phyloP scores from a whole-genome alignment of 1,140 invertebrate species.

The Venturia canescens region DNA sequence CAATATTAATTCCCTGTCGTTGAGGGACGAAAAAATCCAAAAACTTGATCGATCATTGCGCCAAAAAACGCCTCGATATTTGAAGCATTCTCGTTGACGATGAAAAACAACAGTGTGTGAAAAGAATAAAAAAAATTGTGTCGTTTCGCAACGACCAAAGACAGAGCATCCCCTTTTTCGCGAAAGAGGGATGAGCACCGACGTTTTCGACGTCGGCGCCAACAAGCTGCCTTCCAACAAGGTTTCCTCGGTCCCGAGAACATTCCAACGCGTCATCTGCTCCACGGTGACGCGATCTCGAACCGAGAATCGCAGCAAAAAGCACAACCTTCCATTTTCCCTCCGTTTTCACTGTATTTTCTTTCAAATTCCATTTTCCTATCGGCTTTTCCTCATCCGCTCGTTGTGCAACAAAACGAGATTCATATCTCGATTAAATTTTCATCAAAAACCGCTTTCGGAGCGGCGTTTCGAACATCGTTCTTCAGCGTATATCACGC shows the following conservation, averaged over 20 bases:
- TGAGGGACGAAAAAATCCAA: no score
- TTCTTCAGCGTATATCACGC: conserved; percentile 73
- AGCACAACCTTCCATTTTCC: conserved; percentile 60
- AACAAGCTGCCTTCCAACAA: conserved; percentile 69
- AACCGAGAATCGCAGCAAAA: conserved; percentile 63
- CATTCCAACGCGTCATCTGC: conserved; percentile 42
- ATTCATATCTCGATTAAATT: conserved; percentile 72
- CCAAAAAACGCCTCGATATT: no score
- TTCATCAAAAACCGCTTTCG: conserved; percentile 32
- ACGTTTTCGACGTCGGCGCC: conserved; percentile 67
- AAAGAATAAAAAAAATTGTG: neutral
- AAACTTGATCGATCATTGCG: no score
- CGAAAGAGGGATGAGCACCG: conserved; percentile 55
- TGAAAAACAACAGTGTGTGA: neutral
- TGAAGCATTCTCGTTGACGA: neutral
- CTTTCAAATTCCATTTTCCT: neutral
- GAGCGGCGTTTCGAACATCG: conserved; percentile 38
- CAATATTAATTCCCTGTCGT: no score
- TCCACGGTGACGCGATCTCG: conserved; percentile 52
- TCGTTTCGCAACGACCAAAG: conserved; percentile 47
- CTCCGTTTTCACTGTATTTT: conserved; percentile 9
- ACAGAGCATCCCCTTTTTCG: conserved; percentile 45
- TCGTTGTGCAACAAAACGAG: conserved; percentile 72
- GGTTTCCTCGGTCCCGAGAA: conserved; percentile 53
- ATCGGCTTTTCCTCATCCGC: neutral